These are phyloP conservation scores for Oscheius myriophilus DNA, from an alignment of 2,888 invertebrate species.

Conservation along the genomic window DNA sequence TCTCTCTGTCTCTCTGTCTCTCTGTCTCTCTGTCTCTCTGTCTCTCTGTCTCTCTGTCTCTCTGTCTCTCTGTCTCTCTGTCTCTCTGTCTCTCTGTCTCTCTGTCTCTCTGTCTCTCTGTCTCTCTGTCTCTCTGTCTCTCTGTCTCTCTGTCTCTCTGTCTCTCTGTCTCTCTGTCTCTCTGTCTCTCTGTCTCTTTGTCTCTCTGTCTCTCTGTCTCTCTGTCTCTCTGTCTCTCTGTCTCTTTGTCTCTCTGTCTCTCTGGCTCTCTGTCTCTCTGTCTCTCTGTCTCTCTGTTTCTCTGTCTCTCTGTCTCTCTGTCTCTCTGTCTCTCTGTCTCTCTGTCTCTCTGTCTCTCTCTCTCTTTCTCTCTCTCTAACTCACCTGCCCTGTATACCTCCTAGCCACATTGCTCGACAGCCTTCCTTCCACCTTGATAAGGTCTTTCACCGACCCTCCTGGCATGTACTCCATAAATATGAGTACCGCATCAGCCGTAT, in stretches of 20 bases:
- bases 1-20: neutral
- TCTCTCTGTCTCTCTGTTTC: conserved; percentile 19
- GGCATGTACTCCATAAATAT: conserved; percentile 75
- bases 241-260: neutral
- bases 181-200: too few species aligned
- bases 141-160: conserved; percentile 10
- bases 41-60: conserved; percentile 22
- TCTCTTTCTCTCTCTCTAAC: neutral
- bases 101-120: neutral
- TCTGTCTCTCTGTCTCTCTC: conserved; percentile 10
- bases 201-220: conserved; percentile 16
- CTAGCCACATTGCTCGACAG: conserved; percentile 4
- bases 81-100: neutral
- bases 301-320: neutral
- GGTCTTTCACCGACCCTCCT: conserved; percentile 73
- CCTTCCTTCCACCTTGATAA: conserved; percentile 33
- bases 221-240: conserved; percentile 18
- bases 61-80: neutral
- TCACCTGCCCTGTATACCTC: conserved; percentile 20
- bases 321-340: conserved; percentile 22
- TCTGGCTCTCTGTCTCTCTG: neutral
- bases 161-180: neutral
- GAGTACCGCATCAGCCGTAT: conserved; percentile 37
- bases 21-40: conserved; percentile 8
- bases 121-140: conserved; percentile 22